phyloP scores from a whole-genome alignment of 2,797 vertebrate species.

The Coendou prehensilis region DNA sequence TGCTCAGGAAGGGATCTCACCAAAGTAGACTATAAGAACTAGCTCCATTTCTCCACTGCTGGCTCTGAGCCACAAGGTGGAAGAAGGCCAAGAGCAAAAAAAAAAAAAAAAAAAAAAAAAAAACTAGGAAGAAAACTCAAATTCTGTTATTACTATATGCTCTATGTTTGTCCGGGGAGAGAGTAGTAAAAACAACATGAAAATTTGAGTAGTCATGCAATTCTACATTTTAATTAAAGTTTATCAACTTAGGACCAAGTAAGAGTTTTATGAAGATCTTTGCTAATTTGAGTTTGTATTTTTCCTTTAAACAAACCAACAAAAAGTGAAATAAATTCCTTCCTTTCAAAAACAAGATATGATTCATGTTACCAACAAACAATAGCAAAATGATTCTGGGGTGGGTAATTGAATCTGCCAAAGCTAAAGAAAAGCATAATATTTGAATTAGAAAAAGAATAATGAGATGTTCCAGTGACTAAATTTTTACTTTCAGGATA shows the following conservation, averaged over 20 bases:
- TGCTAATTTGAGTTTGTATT: not conserved
- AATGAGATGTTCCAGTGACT: not conserved
- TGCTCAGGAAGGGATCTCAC: not conserved
- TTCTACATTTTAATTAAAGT: not conserved
- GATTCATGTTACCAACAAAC: not conserved
- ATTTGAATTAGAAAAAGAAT: constrained; percentile 2
- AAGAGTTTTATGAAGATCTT: not conserved
- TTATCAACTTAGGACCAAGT: not conserved
- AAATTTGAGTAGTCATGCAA: not conserved
- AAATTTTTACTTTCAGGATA: not conserved
- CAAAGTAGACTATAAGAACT: not conserved
- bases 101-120: accelerated
- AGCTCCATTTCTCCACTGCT: too few species aligned
- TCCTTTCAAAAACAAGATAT: not conserved
- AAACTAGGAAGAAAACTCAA: not conserved
- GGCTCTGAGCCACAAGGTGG: not conserved
- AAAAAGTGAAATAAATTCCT: constrained; percentile 1
- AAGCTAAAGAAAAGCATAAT: not conserved
- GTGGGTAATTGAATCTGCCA: not conserved
- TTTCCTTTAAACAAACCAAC: not conserved
- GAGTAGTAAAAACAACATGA: not conserved
- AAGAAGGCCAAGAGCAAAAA: not conserved
- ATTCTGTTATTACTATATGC: not conserved
- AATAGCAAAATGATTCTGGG: not conserved
- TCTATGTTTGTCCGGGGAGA: not conserved